Conservation (phyloP, 2,113 vertebrate genomes). For the Narcine bancroftii region DNA sequence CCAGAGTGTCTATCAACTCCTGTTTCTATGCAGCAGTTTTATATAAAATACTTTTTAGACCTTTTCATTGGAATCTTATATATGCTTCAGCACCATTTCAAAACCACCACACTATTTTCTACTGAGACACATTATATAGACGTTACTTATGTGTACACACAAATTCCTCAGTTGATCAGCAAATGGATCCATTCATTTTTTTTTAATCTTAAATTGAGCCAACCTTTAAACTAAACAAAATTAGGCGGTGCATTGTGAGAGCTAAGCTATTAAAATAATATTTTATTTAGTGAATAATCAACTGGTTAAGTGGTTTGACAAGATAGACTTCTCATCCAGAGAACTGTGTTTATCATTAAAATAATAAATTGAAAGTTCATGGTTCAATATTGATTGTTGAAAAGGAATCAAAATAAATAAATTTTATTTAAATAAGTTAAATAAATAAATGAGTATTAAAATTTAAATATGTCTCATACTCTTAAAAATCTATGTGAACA, state of each 20-base stretch:
- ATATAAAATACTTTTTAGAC: background rate
- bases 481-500: background rate
- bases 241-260: background rate
- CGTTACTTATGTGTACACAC: background rate
- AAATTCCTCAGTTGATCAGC: background rate
- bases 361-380: background rate
- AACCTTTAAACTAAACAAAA: background rate
- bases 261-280: background rate
- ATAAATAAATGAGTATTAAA: constrained; percentile 4
- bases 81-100: background rate
- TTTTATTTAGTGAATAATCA: background rate
- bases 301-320: background rate
- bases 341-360: background rate
- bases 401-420: background rate
- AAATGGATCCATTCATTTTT: background rate
- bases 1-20: background rate
- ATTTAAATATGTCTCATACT: background rate
- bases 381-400: background rate
- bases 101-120: background rate
- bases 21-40: background rate
- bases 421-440: background rate
- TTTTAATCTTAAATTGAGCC: background rate
- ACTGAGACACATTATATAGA: background rate
- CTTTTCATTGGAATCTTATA: background rate
- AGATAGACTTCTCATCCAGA: background rate